A percentile compares a stretch with the other conserved stretches of the same genome.
Evolutionary conservation across 2,113 vertebrate species (phyloP).

Genomic region (Herpailurus yagouaroundi): DNA sequence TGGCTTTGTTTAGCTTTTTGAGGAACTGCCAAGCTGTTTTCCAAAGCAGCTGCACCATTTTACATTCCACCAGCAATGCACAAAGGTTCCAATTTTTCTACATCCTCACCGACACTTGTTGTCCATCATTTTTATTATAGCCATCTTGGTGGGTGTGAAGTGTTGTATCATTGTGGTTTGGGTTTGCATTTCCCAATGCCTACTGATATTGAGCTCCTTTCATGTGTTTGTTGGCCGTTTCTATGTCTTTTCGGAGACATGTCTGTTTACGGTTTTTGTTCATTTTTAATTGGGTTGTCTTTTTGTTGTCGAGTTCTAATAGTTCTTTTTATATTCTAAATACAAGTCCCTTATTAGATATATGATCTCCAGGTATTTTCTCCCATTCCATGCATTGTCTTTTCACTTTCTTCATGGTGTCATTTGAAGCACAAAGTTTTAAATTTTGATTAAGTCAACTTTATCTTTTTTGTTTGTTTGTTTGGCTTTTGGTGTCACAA

Average conservation of each 20-base stretch:
- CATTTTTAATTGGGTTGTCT: background rate
- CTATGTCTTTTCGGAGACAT: background rate
- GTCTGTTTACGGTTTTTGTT: background rate
- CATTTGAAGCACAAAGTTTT: background rate
- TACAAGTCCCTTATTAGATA: background rate
- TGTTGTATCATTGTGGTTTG: background rate
- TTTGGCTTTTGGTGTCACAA: background rate
- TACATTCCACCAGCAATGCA: background rate
- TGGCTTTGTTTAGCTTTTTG: conserved; percentile 15
- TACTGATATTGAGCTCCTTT: background rate
- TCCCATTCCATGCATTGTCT: background rate
- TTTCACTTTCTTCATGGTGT: background rate
- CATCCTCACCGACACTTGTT: background rate
- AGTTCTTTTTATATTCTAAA: background rate
- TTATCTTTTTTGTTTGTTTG: background rate
- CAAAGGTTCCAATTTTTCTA: background rate
- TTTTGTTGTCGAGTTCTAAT: background rate
- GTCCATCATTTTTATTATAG: background rate
- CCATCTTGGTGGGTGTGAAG: background rate
- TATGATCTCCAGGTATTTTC: background rate
- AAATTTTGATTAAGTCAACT: background rate
- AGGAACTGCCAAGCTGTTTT: background rate
- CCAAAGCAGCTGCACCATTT: background rate
- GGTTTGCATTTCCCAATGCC: background rate
- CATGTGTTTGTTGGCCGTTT: background rate